Evolutionary conservation across 2,888 invertebrate species (phyloP), one percentile per base, ranked within the genome.

Genomic region (Congeria kusceri): DNA sequence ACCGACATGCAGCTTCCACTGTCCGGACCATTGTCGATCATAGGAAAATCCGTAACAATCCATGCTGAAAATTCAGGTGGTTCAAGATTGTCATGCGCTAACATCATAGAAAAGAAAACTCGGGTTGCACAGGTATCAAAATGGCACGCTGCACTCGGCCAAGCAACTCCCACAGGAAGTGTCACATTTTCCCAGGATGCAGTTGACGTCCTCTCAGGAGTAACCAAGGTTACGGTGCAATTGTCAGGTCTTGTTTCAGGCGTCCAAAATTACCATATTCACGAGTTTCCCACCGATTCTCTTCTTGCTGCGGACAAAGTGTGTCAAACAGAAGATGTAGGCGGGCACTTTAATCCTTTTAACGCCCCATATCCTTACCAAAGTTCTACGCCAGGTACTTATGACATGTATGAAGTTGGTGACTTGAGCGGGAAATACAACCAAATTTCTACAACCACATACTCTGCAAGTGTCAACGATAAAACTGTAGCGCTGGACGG

Each of bases 381-480:
- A 0, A 59, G 79, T 25, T 78, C 82, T 15, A 39, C 71, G 0
- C 28, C 39, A 1, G 85, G 84, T 9, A 80, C 86, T 15, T 67
- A 97, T 92, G 98, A 98, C 93, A 96, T 97, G 92, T 98, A 98
- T 90, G 96, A 97, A 0, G 94, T 97, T 7, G 98, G 98, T 0
- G 98, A 98, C 92, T 94, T 98, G 15, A 96, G 97, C 68, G 98
- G 98, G 25, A 98, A 98, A 93, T 95, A 97, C 92, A 98, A 98
- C 0, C 65, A 69, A 11, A 94, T 98, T 18, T 96, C 95, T 81
- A 96, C 96, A 0, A 95, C 95, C 0, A 94, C 95, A 0, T 87
- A 92, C 11, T 79, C 79, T 0, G 86, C 87, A 23, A 87, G 66
- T 0, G 85, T 97, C 91, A 96, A 96, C 96, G 98, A 98, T 92